Base-by-base conservation (phyloP, 2,888 invertebrate genomes). In the Hypsopygia costalis region DNA sequence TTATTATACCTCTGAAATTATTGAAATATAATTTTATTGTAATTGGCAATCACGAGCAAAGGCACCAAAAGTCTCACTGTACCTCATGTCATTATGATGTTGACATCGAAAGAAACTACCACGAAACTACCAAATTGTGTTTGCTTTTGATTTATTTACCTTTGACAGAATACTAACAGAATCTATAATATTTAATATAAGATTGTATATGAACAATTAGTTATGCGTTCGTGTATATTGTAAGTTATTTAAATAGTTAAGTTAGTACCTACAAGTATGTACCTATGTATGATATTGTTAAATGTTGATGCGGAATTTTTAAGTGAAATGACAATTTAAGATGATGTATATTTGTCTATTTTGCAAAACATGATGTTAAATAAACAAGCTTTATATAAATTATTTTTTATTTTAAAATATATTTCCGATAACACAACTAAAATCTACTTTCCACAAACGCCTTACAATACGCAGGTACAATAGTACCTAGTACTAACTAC, bases 331-430 rank as follows among this genome's bases (percentile, higher is more conserved):
- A 81, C 77, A 72, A 76, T 78, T 75, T 69, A 79, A 75, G 63
- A 77, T 63, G 56, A 69, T 86, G 83, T 83, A 86, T 81, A 86
- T 87, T 83, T 87, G 85, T 87, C 87, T 88, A 87, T 88, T 87
- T 87, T 88, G 87, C 87, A 85, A 82, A 85, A 86, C 80, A 85
- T 83, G 85, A 85, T 75, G 85, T 86, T 87, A 86, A 82, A 85
- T 86, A 87, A 88, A 86, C 77, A 81, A 81, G 87, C 87, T 88
- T 87, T 87, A 80, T 88, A 87, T 66, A 78, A 64, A 55, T 42
- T 48, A 7, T 44, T 31, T 51, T 52, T 45, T n/a, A 38, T 51
- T 58, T 42, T 22, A 25, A 25, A 25, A 29, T 27, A 7, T 8
- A 28, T 10, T 27, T n/a, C n/a, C n/a, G n/a, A n/a, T n/a, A n/a